phyloP scores from a whole-genome alignment of 2,797 vertebrate species.

The Periparus ater region DNA sequence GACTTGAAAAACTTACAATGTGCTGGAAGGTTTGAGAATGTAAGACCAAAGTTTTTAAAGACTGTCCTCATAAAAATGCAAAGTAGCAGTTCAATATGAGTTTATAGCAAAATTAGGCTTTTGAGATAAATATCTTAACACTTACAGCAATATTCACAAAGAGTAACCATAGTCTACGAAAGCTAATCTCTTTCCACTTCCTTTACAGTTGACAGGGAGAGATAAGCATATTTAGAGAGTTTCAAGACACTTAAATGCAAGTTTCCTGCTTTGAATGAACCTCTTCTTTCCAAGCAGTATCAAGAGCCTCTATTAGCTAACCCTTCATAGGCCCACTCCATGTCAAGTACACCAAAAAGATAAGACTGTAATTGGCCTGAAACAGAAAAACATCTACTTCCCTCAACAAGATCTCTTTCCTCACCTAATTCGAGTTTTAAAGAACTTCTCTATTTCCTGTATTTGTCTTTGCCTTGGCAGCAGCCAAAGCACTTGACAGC shows the following conservation, averaged over 20 bases:
- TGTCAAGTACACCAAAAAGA: neutral
- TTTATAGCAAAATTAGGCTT: constrained; percentile 24
- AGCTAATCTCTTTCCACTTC: constrained; percentile 41
- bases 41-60: neutral
- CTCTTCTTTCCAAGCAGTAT: constrained; percentile 7
- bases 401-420: neutral
- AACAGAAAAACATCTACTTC: neutral
- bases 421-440: neutral
- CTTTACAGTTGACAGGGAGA: constrained; percentile 22
- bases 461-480: neutral
- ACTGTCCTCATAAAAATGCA: constrained; percentile 5
- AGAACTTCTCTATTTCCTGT: neutral
- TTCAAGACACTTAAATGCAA: neutral
- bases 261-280: constrained; percentile 48
- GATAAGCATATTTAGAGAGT: constrained; percentile 51
- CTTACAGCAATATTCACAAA: constrained; percentile 25
- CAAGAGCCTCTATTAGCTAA: neutral
- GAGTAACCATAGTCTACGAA: constrained; percentile 25
- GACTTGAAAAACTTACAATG: neutral
- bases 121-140: constrained; percentile 38
- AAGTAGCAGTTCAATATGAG: neutral
- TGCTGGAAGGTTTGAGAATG: neutral
- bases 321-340: neutral
- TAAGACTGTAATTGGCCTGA: neutral
- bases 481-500: neutral